Evolutionary conservation across 2,113 vertebrate genomes (phyloP).

Genomic region (Pseudopodoces humilis): DNA sequence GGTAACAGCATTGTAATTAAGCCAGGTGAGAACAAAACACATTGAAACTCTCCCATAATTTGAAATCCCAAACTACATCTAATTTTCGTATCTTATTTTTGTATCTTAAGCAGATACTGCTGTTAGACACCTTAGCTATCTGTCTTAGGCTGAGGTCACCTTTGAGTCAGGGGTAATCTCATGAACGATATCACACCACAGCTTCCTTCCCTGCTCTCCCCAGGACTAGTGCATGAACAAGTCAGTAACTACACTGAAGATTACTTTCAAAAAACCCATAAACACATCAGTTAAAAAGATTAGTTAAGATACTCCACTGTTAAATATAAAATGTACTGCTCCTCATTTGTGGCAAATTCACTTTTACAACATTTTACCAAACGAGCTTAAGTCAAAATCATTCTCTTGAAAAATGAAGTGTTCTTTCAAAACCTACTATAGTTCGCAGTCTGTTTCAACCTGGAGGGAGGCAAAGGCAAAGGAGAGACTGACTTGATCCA

Average conservation of each 20-base stretch:
- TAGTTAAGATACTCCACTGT: background rate
- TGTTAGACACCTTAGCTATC: background rate
- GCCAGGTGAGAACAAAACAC: background rate
- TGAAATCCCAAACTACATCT: background rate
- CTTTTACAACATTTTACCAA: background rate
- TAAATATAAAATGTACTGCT: background rate
- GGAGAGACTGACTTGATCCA: background rate
- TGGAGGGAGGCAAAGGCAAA: background rate
- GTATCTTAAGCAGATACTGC: background rate
- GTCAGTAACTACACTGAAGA: background rate
- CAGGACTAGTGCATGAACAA: background rate
- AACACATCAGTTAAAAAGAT: background rate
- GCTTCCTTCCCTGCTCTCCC: background rate
- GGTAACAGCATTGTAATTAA: background rate
- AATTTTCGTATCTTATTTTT: background rate
- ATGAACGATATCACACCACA: background rate
- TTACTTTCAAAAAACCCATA: background rate
- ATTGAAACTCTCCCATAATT: background rate
- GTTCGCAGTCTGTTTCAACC: background rate
- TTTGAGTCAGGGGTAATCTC: background rate
- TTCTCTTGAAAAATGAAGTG: background rate
- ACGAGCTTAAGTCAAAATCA: background rate
- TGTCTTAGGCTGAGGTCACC: background rate
- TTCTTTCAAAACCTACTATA: background rate
- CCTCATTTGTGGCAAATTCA: background rate